A percentile compares a stretch with the other conserved stretches of the same genome.
Conservation (phyloP, 1,140 invertebrate genomes). For the Ladona fulva region DNA sequence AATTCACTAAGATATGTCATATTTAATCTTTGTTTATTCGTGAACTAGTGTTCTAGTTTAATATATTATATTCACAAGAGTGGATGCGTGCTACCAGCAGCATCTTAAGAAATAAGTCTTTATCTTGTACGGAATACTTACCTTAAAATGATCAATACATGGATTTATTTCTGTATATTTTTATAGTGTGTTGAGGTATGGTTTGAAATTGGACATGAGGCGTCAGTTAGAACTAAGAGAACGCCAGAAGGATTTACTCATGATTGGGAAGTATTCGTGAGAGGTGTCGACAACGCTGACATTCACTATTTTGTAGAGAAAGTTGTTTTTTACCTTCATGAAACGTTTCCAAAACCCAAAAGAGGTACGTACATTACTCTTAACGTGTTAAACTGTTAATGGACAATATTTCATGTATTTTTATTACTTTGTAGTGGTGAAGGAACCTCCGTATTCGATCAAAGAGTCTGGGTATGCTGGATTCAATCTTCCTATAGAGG, state of each 20-base stretch:
- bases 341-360: slow-evolving; percentile 84
- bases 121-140: too few relatives aligned
- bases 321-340: slow-evolving; percentile 87
- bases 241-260: slow-evolving; percentile 88
- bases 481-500: slow-evolving; percentile 81
- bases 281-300: slow-evolving; percentile 71
- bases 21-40: neutral
- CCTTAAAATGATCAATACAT: too few relatives aligned
- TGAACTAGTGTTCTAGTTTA: too few relatives aligned
- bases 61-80: too few relatives aligned
- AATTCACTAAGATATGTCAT: neutral
- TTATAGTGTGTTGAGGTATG: slow-evolving; percentile 58
- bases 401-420: slow-evolving; percentile 17
- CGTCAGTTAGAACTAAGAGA: slow-evolving; percentile 62
- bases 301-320: slow-evolving; percentile 90
- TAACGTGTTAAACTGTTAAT: slow-evolving; percentile 19
- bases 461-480: slow-evolving; percentile 92
- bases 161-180: too few relatives aligned
- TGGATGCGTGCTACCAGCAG: too few relatives aligned
- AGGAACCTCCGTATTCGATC: slow-evolving; percentile 84
- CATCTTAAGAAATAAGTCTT: too few relatives aligned
- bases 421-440: slow-evolving; percentile 55
- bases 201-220: slow-evolving; percentile 86
- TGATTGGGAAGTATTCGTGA: slow-evolving; percentile 95
- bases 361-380: slow-evolving; percentile 49